Evolutionary conservation across 1,140 invertebrate species (phyloP).

Genomic region (Drosophila nigromelanica): DNA sequence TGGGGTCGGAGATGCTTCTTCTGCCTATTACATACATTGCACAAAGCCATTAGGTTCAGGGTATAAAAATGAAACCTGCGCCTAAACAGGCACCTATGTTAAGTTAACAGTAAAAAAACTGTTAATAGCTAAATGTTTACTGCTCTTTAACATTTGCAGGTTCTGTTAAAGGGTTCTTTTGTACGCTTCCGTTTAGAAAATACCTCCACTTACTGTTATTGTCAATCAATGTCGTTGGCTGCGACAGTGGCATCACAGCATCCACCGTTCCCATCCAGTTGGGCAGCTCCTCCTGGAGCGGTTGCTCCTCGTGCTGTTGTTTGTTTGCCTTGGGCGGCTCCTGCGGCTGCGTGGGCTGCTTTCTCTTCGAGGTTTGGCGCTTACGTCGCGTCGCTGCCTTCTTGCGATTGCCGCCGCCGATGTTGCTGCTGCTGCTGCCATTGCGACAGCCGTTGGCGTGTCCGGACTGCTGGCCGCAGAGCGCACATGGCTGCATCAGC

Average conservation of each 20-base stretch:
- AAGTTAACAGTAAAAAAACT: too few species aligned
- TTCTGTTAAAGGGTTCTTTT: neutral
- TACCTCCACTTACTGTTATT: conserved; percentile 5
- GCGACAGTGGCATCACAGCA: neutral
- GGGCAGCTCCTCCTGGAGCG: conserved; percentile 5
- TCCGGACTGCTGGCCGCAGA: conserved; percentile 62
- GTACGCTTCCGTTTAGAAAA: neutral
- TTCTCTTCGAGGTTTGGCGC: conserved; percentile 10
- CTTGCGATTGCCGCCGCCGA: conserved; percentile 11
- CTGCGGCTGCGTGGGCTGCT: neutral
- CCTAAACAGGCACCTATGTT: too few species aligned
- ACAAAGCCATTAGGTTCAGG: too few species aligned
- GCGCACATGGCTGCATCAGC: conserved; percentile 66
- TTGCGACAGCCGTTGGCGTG: conserved; percentile 71
- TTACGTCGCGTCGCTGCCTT: conserved; percentile 14
- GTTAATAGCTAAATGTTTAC: too few species aligned
- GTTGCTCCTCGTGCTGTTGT: neutral
- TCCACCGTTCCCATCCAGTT: conserved; percentile 7
- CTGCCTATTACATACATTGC: too few species aligned
- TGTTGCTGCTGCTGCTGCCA: conserved; percentile 30
- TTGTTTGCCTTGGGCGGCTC: neutral
- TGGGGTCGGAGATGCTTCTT: too few species aligned
- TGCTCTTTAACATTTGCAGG: too few species aligned
- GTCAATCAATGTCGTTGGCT: neutral
- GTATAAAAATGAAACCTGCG: too few species aligned